Evolutionary conservation across 2,113 vertebrate species (phyloP).

Genomic region (Perca schrenkii): DNA sequence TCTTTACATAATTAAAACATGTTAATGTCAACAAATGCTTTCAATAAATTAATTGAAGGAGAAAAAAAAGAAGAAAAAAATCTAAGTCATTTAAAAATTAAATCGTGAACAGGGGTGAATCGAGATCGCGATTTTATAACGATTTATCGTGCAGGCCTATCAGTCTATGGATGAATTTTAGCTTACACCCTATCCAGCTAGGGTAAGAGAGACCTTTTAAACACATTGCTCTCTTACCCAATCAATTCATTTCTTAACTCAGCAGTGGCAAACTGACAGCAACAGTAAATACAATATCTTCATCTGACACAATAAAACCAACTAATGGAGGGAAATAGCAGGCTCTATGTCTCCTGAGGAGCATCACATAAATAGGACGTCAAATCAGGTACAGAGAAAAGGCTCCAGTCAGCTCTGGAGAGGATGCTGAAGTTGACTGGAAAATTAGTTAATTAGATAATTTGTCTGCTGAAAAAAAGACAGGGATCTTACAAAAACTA

Average conservation of each 20-base stretch:
- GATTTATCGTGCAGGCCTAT: too few species aligned
- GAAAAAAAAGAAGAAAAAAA: too few species aligned
- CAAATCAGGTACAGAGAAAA: constrained; percentile 9
- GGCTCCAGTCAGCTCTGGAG: background rate
- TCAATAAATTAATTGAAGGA: too few species aligned
- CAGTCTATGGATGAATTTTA: background rate
- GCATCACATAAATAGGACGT: background rate
- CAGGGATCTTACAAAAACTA: background rate
- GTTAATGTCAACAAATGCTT: too few species aligned
- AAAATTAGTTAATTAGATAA: background rate
- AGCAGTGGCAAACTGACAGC: background rate
- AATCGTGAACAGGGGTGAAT: too few species aligned
- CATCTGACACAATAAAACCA: background rate
- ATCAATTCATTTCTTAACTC: background rate
- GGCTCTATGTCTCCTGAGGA: background rate
- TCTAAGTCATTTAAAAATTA: too few species aligned
- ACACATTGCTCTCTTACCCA: constrained; percentile 12
- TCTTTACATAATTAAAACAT: too few species aligned
- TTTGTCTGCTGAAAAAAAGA: background rate
- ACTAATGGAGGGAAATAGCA: background rate
- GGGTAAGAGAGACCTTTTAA: constrained; percentile 4
- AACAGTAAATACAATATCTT: background rate
- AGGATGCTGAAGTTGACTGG: constrained; percentile 12
- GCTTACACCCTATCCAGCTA: constrained; percentile 3
- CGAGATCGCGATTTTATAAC: too few species aligned